Evolutionary conservation across 2,797 vertebrate species (phyloP), one percentile per base, ranked within the genome.

Genomic region (Bucorvus abyssinicus): DNA sequence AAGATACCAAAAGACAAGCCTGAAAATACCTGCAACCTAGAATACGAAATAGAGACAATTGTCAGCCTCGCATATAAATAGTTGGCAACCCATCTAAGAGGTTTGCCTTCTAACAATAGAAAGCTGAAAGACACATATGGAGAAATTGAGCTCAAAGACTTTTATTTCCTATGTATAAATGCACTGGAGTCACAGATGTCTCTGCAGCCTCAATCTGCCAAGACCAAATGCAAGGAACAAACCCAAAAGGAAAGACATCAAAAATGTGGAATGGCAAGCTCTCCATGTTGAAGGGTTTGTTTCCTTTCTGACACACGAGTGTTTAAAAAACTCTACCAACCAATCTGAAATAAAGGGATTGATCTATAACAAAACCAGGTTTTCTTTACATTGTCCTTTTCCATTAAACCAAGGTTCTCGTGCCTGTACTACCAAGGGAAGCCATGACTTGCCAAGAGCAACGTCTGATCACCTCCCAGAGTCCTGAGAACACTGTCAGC

Each of bases 21-120:
- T 95, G 90, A 94, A 96, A 97, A 91, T 94, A 97, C 89, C 82
- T 77, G 29, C 27, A 65, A 57, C 60, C 83, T 93, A 91, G 84
- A 88, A 80, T 78, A 94, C 9, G 18, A 88, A 95, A 86, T 44
- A 63, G 53, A 78, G 94, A 94, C 78, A 80, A 82, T 27, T 95
- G 92, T 81, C 87, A 95, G 73, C 45, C 61, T 74, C 65, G 77
- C 63, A 44, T 92, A 53, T 59, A 68, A 29, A 60, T 93, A 87
- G 68, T 83, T 90, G 79, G 88, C 77, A 94, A 64, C 76, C 60
- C 60, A 80, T 75, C 73, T 86, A 93, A 93, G 90, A 96, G 74
- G 94, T 93, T 94, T 95, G 85, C 88, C 61, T 94, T 92, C 96
- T 96, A 97, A 96, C 94, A 95, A 97, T 95, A 97, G 96, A 92